These are phyloP conservation scores for Agonopterix arenella DNA, from an alignment of 2,888 invertebrate genomes.

Conservation along the genomic window DNA sequence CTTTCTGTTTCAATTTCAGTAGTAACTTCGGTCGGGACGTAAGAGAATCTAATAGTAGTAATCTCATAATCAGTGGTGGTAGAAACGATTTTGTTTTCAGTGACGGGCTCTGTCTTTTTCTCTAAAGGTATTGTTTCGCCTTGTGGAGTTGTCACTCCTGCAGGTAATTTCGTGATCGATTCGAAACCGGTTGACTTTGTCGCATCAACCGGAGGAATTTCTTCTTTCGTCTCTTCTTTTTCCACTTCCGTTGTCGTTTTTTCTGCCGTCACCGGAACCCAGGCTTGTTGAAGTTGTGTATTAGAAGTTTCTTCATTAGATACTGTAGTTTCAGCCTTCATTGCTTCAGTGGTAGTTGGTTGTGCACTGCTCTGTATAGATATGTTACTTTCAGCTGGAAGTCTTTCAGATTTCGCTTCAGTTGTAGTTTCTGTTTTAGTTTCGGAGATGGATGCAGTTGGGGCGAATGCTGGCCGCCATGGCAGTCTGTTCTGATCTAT, in stretches of 20 bases:
- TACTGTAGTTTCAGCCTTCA: constrained; percentile 17
- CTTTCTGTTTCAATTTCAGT: constrained; percentile 24
- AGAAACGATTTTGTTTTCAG: constrained; percentile 26
- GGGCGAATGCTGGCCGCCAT: constrained; percentile 38
- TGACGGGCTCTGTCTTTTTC: constrained; percentile 27
- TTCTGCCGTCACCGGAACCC: constrained; percentile 34
- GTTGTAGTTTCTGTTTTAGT: constrained; percentile 24
- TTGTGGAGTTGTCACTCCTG: constrained; percentile 59
- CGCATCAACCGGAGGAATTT: constrained; percentile 46
- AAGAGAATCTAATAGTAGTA: constrained; percentile 65
- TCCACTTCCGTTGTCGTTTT: constrained; percentile 18
- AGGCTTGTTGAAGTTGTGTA: constrained; percentile 33
- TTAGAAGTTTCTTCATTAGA: constrained; percentile 23
- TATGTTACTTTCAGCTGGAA: constrained; percentile 53
- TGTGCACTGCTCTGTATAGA: constrained; percentile 44
- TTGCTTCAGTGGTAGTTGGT: constrained; percentile 24
- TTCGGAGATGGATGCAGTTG: constrained; percentile 23
- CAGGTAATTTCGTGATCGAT: constrained; percentile 69
- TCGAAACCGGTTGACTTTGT: constrained; percentile 61
- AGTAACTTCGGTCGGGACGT: constrained; percentile 48
- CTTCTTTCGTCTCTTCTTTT: constrained; percentile 24
- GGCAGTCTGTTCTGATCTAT: constrained; percentile 45
- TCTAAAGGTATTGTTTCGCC: constrained; percentile 48
- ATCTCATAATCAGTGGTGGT: constrained; percentile 55
- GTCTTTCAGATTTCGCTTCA: constrained; percentile 45